Evolutionary conservation across 1,140 invertebrate genomes (phyloP), one percentile per base, ranked within the genome.

Genomic region (Drosophila kurseongensis): DNA sequence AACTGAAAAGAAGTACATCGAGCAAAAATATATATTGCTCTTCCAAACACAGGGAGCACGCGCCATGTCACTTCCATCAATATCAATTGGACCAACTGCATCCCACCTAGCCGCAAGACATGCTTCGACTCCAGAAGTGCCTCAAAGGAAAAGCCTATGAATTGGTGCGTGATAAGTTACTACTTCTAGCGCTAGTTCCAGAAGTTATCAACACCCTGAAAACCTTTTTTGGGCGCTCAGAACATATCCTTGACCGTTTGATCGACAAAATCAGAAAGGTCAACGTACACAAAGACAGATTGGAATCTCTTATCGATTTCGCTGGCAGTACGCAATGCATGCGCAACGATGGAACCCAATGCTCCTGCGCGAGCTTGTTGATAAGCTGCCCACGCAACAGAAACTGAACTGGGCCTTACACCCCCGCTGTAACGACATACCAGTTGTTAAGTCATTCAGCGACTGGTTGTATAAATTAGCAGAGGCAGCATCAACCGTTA

Each of bases 91-190:
- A 7, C 40, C 13, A 14, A 41, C 40, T 41, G n/a, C 40, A 6
- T 41, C 40, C 13, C 18, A 36, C 18, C 18, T 48, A 35, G 3
- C 51, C 14, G 35, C 44, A 60, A 23, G 58, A n/a, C 18, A 57
- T 45, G 40, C 55, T 44, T 14, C 41, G 41, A n/a, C 55, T 44
- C 12, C 55, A 57, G 27, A 57, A 57, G 13, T 42, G n/a, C 5
- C 41, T 45, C 38, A 57, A 57, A 23, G 23, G 23, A 23, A 23
- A 23, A 23, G 23, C 41, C 1, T 42, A 44, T n/a, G 40, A 44
- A 18, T 12, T 44, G 41, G 41, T 44, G 14, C 18, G 40, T 4
- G 40, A 44, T 12, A 57, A 57, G n/a, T 13, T 57, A 2, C n/a
- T 57, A n/a, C 18, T 42, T 7, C 13, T 23, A 42, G 44, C 5